A percentile compares a stretch with the other conserved stretches of the same genome.
Conservation (phyloP, 1,140 invertebrate genomes). For the Rhagoletis zephyria region DNA sequence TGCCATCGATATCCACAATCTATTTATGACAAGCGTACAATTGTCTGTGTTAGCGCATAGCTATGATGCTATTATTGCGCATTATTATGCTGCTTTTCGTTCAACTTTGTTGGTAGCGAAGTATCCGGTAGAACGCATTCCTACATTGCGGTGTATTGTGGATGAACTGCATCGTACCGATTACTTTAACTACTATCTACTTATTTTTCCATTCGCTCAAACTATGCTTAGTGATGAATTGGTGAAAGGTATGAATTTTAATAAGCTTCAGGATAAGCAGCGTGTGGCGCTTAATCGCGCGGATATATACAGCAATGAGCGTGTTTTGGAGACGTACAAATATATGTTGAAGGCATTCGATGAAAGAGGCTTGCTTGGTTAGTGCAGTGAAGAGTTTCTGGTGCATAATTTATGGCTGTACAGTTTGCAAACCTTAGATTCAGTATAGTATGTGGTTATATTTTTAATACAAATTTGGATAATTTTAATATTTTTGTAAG, state of each 20-base stretch:
- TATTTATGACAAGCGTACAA: constrained; percentile 66
- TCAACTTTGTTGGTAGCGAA: constrained; percentile 65
- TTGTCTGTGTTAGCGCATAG: constrained; percentile 62
- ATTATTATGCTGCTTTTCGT: constrained; percentile 65
- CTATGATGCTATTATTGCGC: constrained; percentile 64
- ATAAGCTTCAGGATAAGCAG: constrained; percentile 57
- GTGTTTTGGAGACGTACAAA: constrained; percentile 59
- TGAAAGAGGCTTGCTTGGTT: constrained; percentile 62
- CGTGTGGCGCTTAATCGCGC: constrained; percentile 58
- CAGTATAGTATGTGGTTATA: too few relatives aligned
- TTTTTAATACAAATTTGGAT: too few relatives aligned
- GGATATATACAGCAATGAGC: constrained; percentile 59
- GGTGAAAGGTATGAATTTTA: constrained; percentile 57
- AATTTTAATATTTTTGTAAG: too few relatives aligned
- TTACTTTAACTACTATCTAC: constrained; percentile 63
- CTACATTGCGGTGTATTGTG: constrained; percentile 67
- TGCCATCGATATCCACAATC: constrained; percentile 65
- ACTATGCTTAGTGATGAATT: constrained; percentile 58
- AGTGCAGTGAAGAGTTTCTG: neutral
- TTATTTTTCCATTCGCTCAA: constrained; percentile 63
- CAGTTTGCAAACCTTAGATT: too few relatives aligned
- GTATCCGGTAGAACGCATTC: constrained; percentile 59
- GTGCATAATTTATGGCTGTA: too few relatives aligned
- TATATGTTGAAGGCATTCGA: constrained; percentile 60
- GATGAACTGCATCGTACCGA: constrained; percentile 65